These are phyloP conservation scores for Gymnorhina tibicen DNA, from an alignment of 2,113 vertebrate genomes.

Conservation along the genomic window DNA sequence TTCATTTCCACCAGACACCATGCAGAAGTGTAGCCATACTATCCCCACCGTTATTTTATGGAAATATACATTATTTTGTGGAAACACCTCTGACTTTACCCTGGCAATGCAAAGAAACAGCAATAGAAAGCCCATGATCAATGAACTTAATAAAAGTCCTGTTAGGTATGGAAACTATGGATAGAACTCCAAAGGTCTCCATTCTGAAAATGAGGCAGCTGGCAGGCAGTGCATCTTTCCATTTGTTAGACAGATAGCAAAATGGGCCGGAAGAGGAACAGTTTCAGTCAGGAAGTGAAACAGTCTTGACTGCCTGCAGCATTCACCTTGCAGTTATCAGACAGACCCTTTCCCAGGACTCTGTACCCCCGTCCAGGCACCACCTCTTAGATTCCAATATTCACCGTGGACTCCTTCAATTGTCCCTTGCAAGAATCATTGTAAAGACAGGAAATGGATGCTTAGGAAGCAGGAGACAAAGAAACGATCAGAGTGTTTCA, in stretches of 20 bases:
- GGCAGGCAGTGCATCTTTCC: not conserved
- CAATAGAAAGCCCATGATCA: not conserved
- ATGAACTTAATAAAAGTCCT: not conserved
- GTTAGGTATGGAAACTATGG: not conserved
- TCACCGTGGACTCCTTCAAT: not conserved
- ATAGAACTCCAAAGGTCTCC: not conserved
- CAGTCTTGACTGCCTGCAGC: not conserved
- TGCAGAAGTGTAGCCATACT: not conserved
- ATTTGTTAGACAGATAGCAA: not conserved
- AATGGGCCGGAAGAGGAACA: rapidly evolving
- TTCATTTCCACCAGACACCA: not conserved
- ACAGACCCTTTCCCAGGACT: not conserved
- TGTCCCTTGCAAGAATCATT: not conserved
- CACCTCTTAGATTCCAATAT: not conserved
- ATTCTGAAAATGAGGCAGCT: not conserved
- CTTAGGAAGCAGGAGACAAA: not conserved
- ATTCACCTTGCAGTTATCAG: not conserved
- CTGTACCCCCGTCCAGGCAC: not conserved
- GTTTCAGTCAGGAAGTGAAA: not conserved
- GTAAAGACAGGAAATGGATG: not conserved
- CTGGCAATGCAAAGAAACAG: not conserved
- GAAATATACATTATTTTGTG: not conserved
- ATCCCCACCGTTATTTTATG: not conserved
- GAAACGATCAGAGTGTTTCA: not conserved
- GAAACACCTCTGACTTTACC: not conserved